Evolutionary conservation across 2,888 invertebrate genomes (phyloP).

Genomic region (Aporophyla lueneburgensis): DNA sequence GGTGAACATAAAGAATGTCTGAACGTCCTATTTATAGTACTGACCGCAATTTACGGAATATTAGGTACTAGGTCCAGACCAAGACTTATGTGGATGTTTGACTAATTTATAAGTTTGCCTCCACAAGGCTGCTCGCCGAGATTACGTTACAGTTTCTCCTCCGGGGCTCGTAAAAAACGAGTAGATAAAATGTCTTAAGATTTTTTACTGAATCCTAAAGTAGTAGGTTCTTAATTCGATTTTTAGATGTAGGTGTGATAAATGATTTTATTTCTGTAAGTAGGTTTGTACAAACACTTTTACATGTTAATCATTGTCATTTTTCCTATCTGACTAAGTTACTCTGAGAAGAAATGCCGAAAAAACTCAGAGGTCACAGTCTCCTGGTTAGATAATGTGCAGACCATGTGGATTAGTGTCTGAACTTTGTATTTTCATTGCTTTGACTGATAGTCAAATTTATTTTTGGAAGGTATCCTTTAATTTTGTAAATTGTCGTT

Average conservation of each 20-base stretch:
- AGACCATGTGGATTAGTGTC: too few species aligned
- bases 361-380: too few species aligned
- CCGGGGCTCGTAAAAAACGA: conserved; percentile 39
- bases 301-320: too few species aligned
- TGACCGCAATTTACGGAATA: conserved; percentile 60
- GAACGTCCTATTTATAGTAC: conserved; percentile 49
- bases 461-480: not conserved
- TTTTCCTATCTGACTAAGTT: too few species aligned
- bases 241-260: conserved; percentile 11
- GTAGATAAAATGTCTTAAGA: conserved; percentile 25
- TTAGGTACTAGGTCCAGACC: conserved; percentile 33
- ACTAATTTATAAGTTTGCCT: conserved; percentile 55
- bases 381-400: too few species aligned
- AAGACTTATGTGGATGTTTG: conserved; percentile 45
- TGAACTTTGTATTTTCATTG: too few species aligned
- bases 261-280: too few species aligned
- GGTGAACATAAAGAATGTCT: conserved; percentile 55
- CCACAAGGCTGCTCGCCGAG: conserved; percentile 34
- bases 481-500: too few species aligned
- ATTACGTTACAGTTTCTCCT: conserved; percentile 33
- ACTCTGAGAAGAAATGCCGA: too few species aligned
- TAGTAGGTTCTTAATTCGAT: not conserved
- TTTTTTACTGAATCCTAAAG: conserved; percentile 35
- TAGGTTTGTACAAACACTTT: too few species aligned
- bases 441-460: not conserved